Conservation (phyloP, 2,888 invertebrate genomes). For the Seira sanloemensis region DNA sequence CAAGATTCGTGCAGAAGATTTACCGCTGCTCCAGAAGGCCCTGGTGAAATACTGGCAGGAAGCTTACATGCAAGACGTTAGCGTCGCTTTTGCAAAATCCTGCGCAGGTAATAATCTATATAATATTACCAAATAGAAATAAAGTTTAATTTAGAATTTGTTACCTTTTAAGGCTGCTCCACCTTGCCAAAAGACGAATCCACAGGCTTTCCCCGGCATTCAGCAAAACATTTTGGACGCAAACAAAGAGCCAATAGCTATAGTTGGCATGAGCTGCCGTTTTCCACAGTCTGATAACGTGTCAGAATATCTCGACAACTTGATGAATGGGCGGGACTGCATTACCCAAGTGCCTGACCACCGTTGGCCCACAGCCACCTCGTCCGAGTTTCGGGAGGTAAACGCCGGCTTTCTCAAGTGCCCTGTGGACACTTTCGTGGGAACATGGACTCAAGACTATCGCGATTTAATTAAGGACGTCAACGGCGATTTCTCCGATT, state of each 20-base stretch:
- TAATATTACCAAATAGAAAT: too few relatives aligned
- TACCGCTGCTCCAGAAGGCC: conserved; percentile 23
- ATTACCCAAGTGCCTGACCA: conserved; percentile 52
- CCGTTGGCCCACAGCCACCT: conserved; percentile 52
- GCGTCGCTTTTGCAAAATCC: conserved; percentile 11
- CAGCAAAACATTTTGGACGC: conserved; percentile 31
- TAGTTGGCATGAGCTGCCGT: conserved; percentile 63
- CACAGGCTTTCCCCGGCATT: conserved; percentile 33
- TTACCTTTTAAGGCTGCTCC: not conserved
- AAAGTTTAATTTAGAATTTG: too few relatives aligned
- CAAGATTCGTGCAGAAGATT: not conserved
- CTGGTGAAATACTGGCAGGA: conserved; percentile 43
- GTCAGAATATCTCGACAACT: conserved; percentile 65
- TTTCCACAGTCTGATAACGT: conserved; percentile 58
- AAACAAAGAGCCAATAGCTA: conserved; percentile 53
- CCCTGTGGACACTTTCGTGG: conserved; percentile 64
- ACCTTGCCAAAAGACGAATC: conserved; percentile 24
- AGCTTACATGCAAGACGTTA: conserved; percentile 33
- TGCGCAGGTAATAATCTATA: conserved; percentile 1
- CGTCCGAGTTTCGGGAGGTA: conserved; percentile 37
- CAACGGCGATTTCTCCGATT: not conserved
- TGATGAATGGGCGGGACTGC: conserved; percentile 56
- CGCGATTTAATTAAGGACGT: conserved; percentile 8
- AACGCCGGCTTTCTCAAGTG: conserved; percentile 67
- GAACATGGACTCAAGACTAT: conserved; percentile 50